Base-by-base conservation (phyloP, 2,888 invertebrate species). In the Tubulanus polymorphus region DNA sequence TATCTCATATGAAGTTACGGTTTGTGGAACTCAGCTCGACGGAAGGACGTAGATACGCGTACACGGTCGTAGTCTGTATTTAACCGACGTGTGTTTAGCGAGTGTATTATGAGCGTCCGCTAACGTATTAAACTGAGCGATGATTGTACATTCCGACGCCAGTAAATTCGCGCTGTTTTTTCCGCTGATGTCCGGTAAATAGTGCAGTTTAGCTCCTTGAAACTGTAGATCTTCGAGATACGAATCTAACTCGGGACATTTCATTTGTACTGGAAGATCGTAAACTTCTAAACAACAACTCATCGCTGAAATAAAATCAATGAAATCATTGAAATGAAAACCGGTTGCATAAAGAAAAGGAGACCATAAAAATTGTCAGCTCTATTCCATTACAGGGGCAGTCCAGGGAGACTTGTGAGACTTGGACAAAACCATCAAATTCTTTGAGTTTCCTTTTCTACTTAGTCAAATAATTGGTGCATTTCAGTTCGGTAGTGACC, bases 231-330 rank as follows among this genome's bases (percentile, higher is more conserved):
- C 63, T 48, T 66, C 68, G 20, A 67, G 54, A 55, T 65, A 62
- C 30, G 57, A 52, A 37, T 64, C 66, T 26, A 60, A 52, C 29
- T 68, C 64, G 57, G 56, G 54, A 26, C 61, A 51, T 32, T 61
- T 63, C 56, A 66, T 53, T 18, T 63, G 63, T 30, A 60, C 59
- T 30, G 68, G 66, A 25, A 67, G 55, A 28, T 63, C 67, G 49
- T 62, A 63, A 29, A 67, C 62, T 61, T 63, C 63, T 47, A 65
- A 47, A n/a, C n/a, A n/a, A n/a, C n/a, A n/a, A n/a, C n/a, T n/a
- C n/a, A n/a, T n/a, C n/a, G n/a, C n/a, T n/a, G n/a, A n/a, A n/a
- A n/a, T n/a, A n/a, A n/a, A n/a, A n/a, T n/a, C n/a, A n/a, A n/a
- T n/a, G n/a, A n/a, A n/a, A n/a, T n/a, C n/a, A n/a, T n/a, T n/a